Conservation (phyloP, 2,888 invertebrate genomes). For the Papilio gigon region DNA sequence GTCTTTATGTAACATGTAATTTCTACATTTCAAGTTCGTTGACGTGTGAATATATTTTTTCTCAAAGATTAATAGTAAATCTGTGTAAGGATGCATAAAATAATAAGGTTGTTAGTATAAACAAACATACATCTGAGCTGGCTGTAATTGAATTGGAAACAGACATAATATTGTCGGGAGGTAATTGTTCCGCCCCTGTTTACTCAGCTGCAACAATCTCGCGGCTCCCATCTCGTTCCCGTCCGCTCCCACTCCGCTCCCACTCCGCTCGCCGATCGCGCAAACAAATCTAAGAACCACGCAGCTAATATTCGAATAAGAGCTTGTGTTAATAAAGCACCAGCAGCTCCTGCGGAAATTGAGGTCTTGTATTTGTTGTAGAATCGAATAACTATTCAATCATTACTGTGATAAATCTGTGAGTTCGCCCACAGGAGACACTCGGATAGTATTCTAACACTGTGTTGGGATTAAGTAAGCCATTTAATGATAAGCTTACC, state of each 20-base stretch:
- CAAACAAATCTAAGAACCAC: constrained; percentile 39
- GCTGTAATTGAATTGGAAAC: constrained; percentile 36
- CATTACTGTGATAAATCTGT: no score
- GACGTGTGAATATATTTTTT: not conserved
- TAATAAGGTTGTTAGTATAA: constrained; percentile 5
- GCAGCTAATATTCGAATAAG: constrained; percentile 31
- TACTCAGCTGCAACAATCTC: constrained; percentile 39
- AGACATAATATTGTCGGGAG: constrained; percentile 34
- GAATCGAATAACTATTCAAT: not conserved
- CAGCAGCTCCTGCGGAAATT: not conserved
- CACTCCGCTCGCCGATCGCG: constrained; percentile 29
- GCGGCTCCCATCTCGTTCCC: constrained; percentile 24
- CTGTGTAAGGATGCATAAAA: not conserved
- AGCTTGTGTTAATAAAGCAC: constrained; percentile 29
- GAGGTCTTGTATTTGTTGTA: not conserved
- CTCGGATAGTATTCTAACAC: no score
- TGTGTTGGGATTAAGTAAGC: no score
- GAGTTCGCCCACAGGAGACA: no score
- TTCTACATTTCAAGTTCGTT: not conserved
- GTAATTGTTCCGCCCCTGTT: constrained; percentile 37
- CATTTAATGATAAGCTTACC: not conserved
- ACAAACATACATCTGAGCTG: constrained; percentile 4
- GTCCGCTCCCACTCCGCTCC: constrained; percentile 25
- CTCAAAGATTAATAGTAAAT: not conserved
- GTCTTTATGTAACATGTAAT: no score